Base-by-base conservation (phyloP, 1,140 invertebrate genomes). In the Anoplolepis gracilipes region DNA sequence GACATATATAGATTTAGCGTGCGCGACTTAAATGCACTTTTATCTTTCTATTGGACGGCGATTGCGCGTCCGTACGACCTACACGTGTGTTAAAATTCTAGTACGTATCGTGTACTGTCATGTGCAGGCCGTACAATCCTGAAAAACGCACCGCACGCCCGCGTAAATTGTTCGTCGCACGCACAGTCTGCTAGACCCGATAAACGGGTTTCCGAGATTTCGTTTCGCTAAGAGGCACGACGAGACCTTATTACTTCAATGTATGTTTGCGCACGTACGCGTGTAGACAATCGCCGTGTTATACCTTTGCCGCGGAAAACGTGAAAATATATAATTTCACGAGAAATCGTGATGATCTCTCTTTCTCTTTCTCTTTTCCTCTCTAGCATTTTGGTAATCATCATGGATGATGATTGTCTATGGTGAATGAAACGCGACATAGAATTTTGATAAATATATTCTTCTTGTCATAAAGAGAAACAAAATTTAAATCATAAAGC, bases 121-220 rank as follows among this genome's bases (percentile, higher is more conserved):
- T 39, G 75, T 22, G 75, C 59, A 33, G 19, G 39, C 59, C 11
- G 59, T 33, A 46, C 19, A 33, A 77, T 77, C 69, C 49, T 84
- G 55, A 67, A 78, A 85, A 84, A 85, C 39, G 57, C 13, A 42
- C n/a, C 55, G 79, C 65, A 22, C 33, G 85, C 70, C 33, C 67
- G 61, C 84, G 76, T 55, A 53, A 84, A 81, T 79, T 46, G 75
- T 28, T 36, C 42, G 62, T 28, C 30, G 36, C 85, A 57, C 69
- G 75, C 73, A 70, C 22, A 16, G 36, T 25, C 49, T 22, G 55
- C 57, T 49, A 33, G 67, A 75, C 49, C 11, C 11, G 79, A 19
- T 67, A 82, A 85, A 84, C 77, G 67, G 86, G 67, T 84, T 72
- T 84, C 55, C 82, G 62, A 84, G 77, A 90, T 87, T 87, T 87